Base-by-base conservation (phyloP, 53 echinoderm and acorn worm genomes). In the Paracentrotus lividus region DNA sequence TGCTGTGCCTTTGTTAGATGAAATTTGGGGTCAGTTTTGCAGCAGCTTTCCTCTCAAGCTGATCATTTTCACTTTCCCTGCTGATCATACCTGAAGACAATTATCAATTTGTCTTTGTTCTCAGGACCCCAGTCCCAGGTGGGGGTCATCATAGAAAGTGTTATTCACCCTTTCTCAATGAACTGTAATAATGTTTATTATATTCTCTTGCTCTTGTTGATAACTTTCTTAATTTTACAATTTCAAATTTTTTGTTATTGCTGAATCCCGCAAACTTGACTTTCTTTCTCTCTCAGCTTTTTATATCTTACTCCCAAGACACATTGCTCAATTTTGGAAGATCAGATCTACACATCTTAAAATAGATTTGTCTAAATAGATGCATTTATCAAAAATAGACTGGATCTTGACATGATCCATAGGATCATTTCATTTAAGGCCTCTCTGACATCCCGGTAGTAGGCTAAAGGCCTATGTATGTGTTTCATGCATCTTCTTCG, bases 61-160 rank as follows among this genome's bases (percentile, higher is more conserved):
- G 78, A 54, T 77, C 33, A 56, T 49, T 77, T 78, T 77, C 81
- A 92, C 81, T 92, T 92, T 92, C 92, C 38, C 42, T 20, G 27
- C 26, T 55, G 90, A 53, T 32, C 29, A 72, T 90, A 18, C 49
- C 49, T 42, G 44, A 42, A 32, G 81, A 81, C 44, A 51, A 45
- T 49, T 47, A n/a, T 72, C 72, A 49, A 54, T 27, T 47, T 78
- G 51, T 40, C 92, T 92, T 92, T 92, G 92, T 92, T 90, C 92
- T 78, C 42, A 88, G 20, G 36, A 72, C 72, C 20, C 38, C 64
- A 64, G 64, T 64, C 64, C 64, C 64, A 64, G 64, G 64, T 64
- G 64, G 64, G 64, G n/a, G 64, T 27, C 29, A 27, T 64, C 64
- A 64, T n/a, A n/a, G n/a, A 64, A 61, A 64, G 64, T 64, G 14